Conservation (phyloP, 2,888 invertebrate species). For the Maniola hyperantus region DNA sequence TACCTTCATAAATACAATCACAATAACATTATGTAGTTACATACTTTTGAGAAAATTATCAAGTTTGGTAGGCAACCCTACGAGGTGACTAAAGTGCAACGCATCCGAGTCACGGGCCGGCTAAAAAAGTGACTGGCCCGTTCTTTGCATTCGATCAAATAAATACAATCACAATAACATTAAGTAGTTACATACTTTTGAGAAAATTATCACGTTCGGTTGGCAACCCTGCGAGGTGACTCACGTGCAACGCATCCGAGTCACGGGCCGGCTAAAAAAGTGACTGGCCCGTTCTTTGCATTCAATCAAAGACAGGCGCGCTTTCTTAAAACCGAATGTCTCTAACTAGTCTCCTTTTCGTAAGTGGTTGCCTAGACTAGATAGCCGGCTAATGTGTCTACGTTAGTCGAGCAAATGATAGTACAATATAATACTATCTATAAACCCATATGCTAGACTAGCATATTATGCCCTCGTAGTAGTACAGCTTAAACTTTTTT, state of each 20-base stretch:
- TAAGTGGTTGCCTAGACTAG: background rate
- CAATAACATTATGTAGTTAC: too few species aligned
- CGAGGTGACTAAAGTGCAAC: constrained; percentile 63
- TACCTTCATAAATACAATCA: too few species aligned
- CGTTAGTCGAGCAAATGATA: background rate
- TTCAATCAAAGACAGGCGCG: constrained; percentile 46
- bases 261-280: constrained; percentile 63
- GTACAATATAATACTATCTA: background rate
- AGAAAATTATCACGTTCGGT: background rate
- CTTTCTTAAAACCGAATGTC: constrained; percentile 21
- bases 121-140: constrained; percentile 61
- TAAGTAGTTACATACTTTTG: too few species aligned
- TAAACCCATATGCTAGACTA: too few species aligned
- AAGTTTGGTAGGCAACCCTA: constrained; percentile 17
- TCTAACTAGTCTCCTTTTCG: constrained; percentile 2
- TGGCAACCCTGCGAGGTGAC: constrained; percentile 47
- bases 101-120: constrained; percentile 56
- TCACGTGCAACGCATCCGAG: constrained; percentile 63
- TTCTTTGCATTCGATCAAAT: constrained; percentile 61
- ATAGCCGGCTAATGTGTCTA: background rate
- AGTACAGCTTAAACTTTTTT: too few species aligned
- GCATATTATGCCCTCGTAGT: too few species aligned
- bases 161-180: too few species aligned
- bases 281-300: constrained; percentile 58
- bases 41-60: too few species aligned